These are phyloP conservation scores for Scytalopus superciliaris DNA, from an alignment of 2,113 vertebrate genomes.

Conservation along the genomic window DNA sequence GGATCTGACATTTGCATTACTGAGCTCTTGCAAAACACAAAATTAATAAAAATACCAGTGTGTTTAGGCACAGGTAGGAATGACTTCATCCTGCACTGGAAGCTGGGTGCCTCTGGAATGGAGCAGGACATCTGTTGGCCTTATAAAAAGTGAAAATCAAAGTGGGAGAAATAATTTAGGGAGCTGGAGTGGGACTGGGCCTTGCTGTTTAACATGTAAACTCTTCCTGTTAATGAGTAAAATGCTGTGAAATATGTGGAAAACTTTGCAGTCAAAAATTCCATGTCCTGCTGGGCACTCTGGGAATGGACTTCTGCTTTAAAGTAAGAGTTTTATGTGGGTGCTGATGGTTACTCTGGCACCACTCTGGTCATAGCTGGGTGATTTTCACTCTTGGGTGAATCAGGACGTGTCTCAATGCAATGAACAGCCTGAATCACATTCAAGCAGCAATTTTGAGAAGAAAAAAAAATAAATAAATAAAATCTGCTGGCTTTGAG, in stretches of 20 bases:
- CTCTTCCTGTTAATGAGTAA: background rate
- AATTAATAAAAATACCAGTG: background rate
- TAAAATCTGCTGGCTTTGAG: background rate
- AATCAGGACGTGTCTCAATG: background rate
- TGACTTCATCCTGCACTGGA: background rate
- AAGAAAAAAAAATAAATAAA: background rate
- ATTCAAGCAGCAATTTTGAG: background rate
- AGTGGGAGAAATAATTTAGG: background rate
- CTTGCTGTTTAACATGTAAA: background rate
- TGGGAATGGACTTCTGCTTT: background rate
- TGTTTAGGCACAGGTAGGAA: background rate
- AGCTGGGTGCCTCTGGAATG: background rate
- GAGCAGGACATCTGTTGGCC: background rate
- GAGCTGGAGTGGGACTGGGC: background rate
- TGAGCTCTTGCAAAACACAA: background rate
- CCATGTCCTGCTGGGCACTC: background rate
- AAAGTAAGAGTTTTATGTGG: background rate
- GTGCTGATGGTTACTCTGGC: background rate
- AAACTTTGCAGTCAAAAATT: background rate
- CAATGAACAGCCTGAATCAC: background rate
- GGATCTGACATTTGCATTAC: background rate
- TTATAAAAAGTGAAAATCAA: background rate
- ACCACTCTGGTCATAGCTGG: background rate
- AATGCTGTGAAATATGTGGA: background rate
- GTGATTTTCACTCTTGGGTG: background rate